These are phyloP conservation scores for Parthenolecanium corni DNA, from an alignment of 2,888 invertebrate species.

Conservation along the genomic window DNA sequence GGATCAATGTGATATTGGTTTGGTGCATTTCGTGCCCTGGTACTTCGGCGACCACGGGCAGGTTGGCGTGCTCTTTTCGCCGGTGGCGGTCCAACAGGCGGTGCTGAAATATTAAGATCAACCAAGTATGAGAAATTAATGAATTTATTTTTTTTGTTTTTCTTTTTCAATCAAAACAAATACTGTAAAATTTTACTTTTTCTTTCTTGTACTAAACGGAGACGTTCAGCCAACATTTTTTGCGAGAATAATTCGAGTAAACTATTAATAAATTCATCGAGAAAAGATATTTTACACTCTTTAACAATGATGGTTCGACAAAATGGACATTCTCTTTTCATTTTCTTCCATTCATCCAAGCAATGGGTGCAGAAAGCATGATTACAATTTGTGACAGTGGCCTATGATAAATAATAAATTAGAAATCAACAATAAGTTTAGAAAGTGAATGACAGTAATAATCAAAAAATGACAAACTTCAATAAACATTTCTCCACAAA, in stretches of 20 bases:
- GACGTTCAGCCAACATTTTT: neutral
- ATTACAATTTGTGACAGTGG: constrained; percentile 10
- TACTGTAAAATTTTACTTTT: neutral
- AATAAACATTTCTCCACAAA: constrained; percentile 5
- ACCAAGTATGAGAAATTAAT: neutral
- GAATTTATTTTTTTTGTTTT: too few species aligned
- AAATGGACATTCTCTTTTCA: neutral
- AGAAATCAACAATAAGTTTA: neutral
- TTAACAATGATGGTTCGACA: neutral
- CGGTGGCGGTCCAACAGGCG: neutral
- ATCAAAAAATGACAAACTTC: neutral
- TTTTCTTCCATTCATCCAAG: constrained; percentile 10
- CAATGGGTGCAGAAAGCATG: constrained; percentile 6
- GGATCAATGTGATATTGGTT: neutral
- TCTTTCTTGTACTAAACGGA: neutral
- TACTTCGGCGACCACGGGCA: neutral
- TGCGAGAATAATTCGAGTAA: neutral
- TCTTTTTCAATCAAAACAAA: neutral
- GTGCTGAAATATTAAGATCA: neutral
- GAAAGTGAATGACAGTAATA: neutral
- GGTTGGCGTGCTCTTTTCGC: neutral
- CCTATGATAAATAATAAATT: neutral
- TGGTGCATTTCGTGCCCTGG: neutral
- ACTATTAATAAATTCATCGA: neutral
- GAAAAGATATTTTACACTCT: neutral